Base-by-base conservation (phyloP, 1,140 invertebrate species). In the Danaus melanippus region DNA sequence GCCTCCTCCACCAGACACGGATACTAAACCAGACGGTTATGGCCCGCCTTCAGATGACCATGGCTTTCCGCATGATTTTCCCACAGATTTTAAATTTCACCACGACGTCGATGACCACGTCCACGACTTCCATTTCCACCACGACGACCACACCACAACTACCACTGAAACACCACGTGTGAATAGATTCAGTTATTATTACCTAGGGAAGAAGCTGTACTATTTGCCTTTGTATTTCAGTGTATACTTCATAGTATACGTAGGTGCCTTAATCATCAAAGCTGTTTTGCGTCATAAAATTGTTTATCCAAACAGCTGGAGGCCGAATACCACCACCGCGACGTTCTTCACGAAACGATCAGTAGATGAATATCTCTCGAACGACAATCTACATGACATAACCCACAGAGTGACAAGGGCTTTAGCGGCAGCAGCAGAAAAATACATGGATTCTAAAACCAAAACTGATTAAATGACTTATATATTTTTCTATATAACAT, bases 221-320 rank as follows among this genome's bases (percentile, higher is more conserved):
- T 95, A 95, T 67, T 87, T 95, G 45, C 94, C 94, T 0, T 71
- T 95, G 10, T 95, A 95, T 73, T 95, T 95, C 69, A 94, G 93
- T 56, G 91, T 94, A n/a, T 95, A 93, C 66, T 95, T 95, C 67
- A 92, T 93, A 56, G 89, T 94, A 56, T 95, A 95, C 64, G 91
- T 95, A 2, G 91, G 91, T 2, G 92, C 92, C 42, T 84, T 95
- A 8, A 92, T 95, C 47, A 84, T 95, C 2, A 94, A 94, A 74
- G 93, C 93, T 8, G 90, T 95, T 45, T 89, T 92, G 9, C 89
- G 93, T 51, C 93, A 95, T 72, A 95, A 95, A 84, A 88, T 88
- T 43, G 84, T 86, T 0, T 88, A 88, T 57, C 87, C 87, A 5
- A 86, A 87, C 62, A 86, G 84, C 56, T 86, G 73, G 69, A 70